Evolutionary conservation across 2,797 vertebrate genomes (phyloP), one percentile per base, ranked within the genome.

Genomic region (Coluber constrictor): DNA sequence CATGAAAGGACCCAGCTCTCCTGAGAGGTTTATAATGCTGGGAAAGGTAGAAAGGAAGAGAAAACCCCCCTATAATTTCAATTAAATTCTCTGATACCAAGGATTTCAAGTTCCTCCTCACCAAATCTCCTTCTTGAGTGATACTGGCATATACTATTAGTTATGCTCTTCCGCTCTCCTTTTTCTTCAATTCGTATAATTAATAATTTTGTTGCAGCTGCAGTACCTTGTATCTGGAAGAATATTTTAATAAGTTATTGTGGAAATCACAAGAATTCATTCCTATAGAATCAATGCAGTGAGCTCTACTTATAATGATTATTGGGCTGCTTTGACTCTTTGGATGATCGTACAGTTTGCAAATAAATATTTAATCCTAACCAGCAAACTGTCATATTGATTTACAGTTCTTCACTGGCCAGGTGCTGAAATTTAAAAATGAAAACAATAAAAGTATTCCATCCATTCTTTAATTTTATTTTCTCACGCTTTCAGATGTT

Each of bases 191-290:
- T 91, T 93, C 32, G 47, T 94, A 94, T 60, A 92, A 97, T 86
- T 87, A 96, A 92, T 32, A 97, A 47, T 94, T 97, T 97, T 86
- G 96, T 97, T 90, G 95, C 86, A 23, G 92, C 10, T 94, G 95
- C 91, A 25, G 12, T 95, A 66, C 95, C 96, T 95, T 96, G 95
- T 89, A 96, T 89, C 94, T 96, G 88, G 94, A 94, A 94, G 20
- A 88, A 88, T 9, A 93, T 9, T 12, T 94, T 79, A 95, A 79
- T 32, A 2, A 25, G 56, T 88, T 83, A 27, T 54, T 89, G 20
- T 29, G 63, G 47, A 87, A 66, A 43, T 37, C 27, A 54, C 25
- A 57, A 86, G 4, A 66, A 12, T 86, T 92, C 5, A 86, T 74
- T 90, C 10, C 47, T 87, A 27, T 23, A 32, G 2, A 13, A 43